These are phyloP conservation scores for Emydura subglobosa DNA, from an alignment of 2,113 vertebrate genomes.

Conservation along the genomic window DNA sequence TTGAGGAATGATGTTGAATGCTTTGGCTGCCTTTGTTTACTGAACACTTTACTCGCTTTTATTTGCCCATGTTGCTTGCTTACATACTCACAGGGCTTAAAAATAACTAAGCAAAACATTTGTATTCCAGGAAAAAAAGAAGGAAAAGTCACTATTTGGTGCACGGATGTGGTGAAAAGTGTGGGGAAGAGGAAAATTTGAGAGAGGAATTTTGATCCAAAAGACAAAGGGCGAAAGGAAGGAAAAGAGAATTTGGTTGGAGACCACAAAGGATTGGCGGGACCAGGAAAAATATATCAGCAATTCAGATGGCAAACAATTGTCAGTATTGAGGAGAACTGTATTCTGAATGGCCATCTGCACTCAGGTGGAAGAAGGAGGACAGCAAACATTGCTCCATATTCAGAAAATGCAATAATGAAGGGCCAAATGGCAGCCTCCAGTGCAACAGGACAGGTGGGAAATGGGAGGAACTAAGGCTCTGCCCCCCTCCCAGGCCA, in stretches of 20 bases:
- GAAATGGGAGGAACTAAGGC: not conserved
- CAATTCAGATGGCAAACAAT: not conserved
- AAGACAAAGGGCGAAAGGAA: not conserved
- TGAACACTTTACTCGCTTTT: not conserved
- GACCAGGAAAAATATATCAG: not conserved
- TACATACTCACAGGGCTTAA: not conserved
- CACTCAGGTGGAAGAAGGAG: not conserved
- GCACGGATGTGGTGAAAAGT: not conserved
- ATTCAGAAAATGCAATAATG: not conserved
- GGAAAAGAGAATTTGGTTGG: not conserved
- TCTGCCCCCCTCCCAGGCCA: not conserved
- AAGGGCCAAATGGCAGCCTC: not conserved
- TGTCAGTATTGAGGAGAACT: not conserved
- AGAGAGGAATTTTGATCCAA: not conserved
- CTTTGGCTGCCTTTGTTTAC: not conserved
- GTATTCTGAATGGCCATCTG: not conserved
- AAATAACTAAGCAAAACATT: not conserved
- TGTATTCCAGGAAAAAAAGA: not conserved
- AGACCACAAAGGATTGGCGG: not conserved
- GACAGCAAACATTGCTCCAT: not conserved
- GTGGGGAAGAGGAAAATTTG: not conserved
- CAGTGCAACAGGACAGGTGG: not conserved
- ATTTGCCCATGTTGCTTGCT: not conserved
- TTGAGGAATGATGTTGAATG: not conserved
- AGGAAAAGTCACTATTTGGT: not conserved